phyloP scores from a whole-genome alignment of 2,113 vertebrate genomes.

The Alligator sinensis region DNA sequence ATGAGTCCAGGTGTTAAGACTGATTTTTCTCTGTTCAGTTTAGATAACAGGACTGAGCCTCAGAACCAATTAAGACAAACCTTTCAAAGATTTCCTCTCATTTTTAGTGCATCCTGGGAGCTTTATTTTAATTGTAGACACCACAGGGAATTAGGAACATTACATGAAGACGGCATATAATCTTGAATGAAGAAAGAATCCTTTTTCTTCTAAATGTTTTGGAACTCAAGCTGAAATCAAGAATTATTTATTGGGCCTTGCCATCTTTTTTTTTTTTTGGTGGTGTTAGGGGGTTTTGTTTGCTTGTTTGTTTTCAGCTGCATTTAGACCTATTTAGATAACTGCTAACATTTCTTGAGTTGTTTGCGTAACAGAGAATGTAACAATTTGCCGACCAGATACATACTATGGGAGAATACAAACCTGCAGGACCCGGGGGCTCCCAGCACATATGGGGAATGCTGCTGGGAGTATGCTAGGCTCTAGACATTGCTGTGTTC shows the following conservation, averaged over 20 bases:
- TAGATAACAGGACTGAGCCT: slow-evolving; percentile 65
- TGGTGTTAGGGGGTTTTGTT: neutral
- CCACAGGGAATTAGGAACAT: neutral
- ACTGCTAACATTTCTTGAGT: accelerated
- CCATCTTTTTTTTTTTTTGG: neutral
- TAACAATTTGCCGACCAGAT: too few relatives aligned
- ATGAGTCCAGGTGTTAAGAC: slow-evolving; percentile 62
- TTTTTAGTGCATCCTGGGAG: slow-evolving; percentile 6
- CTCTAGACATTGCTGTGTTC: neutral
- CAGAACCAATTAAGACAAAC: slow-evolving; percentile 58
- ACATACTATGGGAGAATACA: too few relatives aligned
- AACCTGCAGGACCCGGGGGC: neutral
- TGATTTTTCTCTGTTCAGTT: slow-evolving; percentile 54
- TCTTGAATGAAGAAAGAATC: neutral
- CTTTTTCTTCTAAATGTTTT: neutral
- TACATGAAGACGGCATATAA: neutral
- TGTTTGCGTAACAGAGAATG: neutral
- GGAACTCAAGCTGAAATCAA: neutral
- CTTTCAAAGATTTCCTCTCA: neutral
- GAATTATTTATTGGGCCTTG: neutral
- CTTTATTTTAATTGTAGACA: slow-evolving; percentile 57
- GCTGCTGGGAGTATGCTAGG: too few relatives aligned
- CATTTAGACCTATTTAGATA: neutral
- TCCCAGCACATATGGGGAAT: neutral
- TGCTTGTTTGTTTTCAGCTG: neutral